Base-by-base conservation (phyloP, 1,140 invertebrate genomes). In the Dufourea novaeangliae region DNA sequence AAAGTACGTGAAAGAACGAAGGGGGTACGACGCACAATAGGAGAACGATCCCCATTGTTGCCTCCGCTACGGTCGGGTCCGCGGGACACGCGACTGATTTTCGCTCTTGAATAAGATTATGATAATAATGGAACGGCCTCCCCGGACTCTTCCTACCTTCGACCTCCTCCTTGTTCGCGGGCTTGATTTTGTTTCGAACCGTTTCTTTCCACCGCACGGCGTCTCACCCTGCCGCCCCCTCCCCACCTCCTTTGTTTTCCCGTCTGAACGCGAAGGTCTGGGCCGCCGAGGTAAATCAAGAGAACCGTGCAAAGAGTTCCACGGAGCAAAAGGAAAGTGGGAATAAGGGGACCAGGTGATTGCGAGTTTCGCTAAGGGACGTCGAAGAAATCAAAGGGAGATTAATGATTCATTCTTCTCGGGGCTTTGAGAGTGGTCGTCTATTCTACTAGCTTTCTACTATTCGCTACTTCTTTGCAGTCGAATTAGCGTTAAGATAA, bases 101-200 rank as follows among this genome's bases (percentile, higher is more conserved):
- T 87, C 86, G 71, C 76, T 83, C 80, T 83, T 90, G 89, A 90
- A 90, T 90, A 88, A 90, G 89, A 90, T 90, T 90, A 90, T 88
- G 88, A 90, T 89, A 90, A 90, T 90, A 84, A 88, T 66, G 71
- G 62, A 77, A n/a, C n/a, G 54, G 57, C 41, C 63, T 63, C 52
- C n/a, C n/a, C 69, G 63, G 66, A 61, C 67, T 79, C 57, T 77
- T 73, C 39, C 27, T 22, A 20, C 46, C 46, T 2, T 20, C n/a
- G 20, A 50, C 54, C 39, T n/a, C 22, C 32, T n/a, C 59, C 67
- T 20, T 69, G 52, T 79, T 78, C 54, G 54, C n/a, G 63, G 44
- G 77, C 66, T 70, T 68, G 74, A 74, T 85, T 89, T 88, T 89
- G 85, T 88, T 85, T 88, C 80, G 61, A 68, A 22, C 52, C n/a